phyloP scores from a whole-genome alignment of 2,888 invertebrate species.

The Pyrrhosoma nymphula region DNA sequence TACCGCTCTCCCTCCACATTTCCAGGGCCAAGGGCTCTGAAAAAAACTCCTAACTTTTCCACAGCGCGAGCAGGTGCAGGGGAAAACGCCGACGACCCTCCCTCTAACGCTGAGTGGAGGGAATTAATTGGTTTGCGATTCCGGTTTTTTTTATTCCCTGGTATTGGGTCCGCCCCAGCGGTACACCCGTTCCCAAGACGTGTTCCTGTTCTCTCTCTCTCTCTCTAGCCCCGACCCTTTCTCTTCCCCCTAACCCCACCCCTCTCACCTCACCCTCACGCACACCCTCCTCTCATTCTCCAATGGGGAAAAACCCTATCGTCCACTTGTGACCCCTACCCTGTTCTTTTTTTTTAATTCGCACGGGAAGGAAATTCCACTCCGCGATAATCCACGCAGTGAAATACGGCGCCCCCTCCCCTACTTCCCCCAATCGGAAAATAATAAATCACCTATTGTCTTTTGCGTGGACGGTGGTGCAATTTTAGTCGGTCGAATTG shows the following conservation, averaged over 20 bases:
- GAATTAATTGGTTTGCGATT: conserved; percentile 64
- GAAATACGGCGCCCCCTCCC: neutral
- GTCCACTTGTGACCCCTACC: neutral
- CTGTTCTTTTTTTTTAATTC: neutral
- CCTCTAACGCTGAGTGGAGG: conserved; percentile 8
- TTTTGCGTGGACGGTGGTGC: neutral
- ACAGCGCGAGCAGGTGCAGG: conserved; percentile 9
- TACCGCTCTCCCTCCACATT: neutral
- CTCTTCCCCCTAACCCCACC: neutral
- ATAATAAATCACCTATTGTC: conserved; percentile 5
- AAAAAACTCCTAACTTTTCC: neutral
- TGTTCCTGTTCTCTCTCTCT: neutral
- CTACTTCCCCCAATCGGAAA: no score
- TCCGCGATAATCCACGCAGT: neutral
- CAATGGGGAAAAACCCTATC: neutral
- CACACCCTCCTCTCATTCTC: neutral
- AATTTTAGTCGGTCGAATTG: conserved; percentile 14
- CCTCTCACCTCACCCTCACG: neutral
- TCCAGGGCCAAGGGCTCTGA: neutral
- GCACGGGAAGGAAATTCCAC: conserved; percentile 9
- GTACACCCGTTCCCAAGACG: conserved; percentile 16
- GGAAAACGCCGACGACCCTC: neutral
- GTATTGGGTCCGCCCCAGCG: neutral
- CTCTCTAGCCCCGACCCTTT: neutral
- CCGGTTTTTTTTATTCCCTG: conserved; percentile 20